These are phyloP conservation scores for Cerastoderma edule DNA, from an alignment of 2,888 invertebrate genomes.

Conservation along the genomic window DNA sequence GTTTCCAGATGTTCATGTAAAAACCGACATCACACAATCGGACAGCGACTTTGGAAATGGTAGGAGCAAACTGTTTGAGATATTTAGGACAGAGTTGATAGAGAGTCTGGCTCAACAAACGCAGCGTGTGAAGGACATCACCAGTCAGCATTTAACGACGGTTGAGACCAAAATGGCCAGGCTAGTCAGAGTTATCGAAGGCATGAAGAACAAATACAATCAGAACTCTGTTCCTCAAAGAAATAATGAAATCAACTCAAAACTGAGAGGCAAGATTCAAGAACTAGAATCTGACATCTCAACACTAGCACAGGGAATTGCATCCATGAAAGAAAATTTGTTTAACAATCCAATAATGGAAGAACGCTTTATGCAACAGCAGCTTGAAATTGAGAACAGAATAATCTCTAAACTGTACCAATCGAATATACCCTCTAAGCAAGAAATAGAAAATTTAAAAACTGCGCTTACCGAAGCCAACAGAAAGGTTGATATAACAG, in stretches of 20 bases:
- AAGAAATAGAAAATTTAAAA: constrained; percentile 35
- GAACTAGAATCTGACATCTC: constrained; percentile 32
- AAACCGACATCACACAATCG: constrained; percentile 29
- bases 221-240: constrained; percentile 18
- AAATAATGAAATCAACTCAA: constrained; percentile 8
- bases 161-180: constrained; percentile 33
- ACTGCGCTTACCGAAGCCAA: constrained; percentile 21
- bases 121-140: constrained; percentile 24
- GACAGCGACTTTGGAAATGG: constrained; percentile 27
- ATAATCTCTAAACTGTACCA: constrained; percentile 28
- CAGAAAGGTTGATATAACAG: constrained; percentile 24
- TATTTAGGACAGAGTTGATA: constrained; percentile 28
- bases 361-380: constrained; percentile 23
- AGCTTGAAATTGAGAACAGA: constrained; percentile 28
- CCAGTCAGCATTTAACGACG: constrained; percentile 13
- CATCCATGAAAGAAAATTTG: constrained; percentile 35
- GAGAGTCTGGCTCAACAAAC: constrained; percentile 27
- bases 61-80: constrained; percentile 33
- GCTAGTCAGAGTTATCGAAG: constrained; percentile 30
- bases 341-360: constrained; percentile 26
- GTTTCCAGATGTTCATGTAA: constrained; percentile 30
- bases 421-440: constrained; percentile 13
- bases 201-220: constrained; percentile 33
- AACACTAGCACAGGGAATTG: constrained; percentile 34
- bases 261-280: constrained; percentile 26